These are phyloP conservation scores for Mesochorus sp. DNA, from an alignment of 2,888 invertebrate species.

Conservation along the genomic window DNA sequence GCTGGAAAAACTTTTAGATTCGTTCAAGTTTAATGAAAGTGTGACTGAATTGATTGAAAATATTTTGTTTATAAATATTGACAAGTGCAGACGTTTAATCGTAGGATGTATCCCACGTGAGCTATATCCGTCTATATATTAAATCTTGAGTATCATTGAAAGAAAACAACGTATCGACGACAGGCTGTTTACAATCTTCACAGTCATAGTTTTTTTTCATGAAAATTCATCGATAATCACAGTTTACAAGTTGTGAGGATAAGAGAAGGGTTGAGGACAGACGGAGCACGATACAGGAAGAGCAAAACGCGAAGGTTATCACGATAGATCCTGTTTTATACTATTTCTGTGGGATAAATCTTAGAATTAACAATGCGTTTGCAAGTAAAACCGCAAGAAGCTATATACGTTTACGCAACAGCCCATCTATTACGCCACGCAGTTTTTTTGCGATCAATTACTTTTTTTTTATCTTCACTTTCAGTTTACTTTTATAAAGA, in stretches of 20 bases:
- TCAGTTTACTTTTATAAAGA: neutral
- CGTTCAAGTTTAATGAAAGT: no score
- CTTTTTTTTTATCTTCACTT: neutral
- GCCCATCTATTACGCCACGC: neutral
- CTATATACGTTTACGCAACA: conserved; percentile 3
- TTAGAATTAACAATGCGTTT: conserved; percentile 20
- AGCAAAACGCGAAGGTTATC: conserved; percentile 37
- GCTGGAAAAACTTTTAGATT: no score
- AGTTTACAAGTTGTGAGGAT: conserved; percentile 17
- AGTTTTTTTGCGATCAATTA: conserved; percentile 2
- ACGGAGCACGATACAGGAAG: conserved; percentile 44
- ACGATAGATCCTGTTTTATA: conserved; percentile 41
- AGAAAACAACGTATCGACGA: conserved; percentile 16
- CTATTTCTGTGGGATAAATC: conserved; percentile 39
- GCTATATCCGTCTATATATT: conserved; percentile 11
- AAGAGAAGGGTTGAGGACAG: conserved; percentile 39
- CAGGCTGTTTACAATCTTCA: conserved; percentile 61
- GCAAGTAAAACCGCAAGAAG: conserved; percentile 32
- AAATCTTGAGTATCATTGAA: conserved; percentile 21
- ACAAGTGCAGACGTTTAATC: no score
- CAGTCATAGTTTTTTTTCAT: conserved; percentile 28
- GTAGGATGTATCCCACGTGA: neutral
- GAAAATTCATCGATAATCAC: conserved; percentile 41
- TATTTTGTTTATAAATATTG: no score
- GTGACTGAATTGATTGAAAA: no score